Percentiles rank a stretch among this genome's conserved stretches.
These are phyloP conservation scores for Catalaphyllia jardinei DNA, from an alignment of 64 coral and sea anemone genomes.

Conservation along the genomic window DNA sequence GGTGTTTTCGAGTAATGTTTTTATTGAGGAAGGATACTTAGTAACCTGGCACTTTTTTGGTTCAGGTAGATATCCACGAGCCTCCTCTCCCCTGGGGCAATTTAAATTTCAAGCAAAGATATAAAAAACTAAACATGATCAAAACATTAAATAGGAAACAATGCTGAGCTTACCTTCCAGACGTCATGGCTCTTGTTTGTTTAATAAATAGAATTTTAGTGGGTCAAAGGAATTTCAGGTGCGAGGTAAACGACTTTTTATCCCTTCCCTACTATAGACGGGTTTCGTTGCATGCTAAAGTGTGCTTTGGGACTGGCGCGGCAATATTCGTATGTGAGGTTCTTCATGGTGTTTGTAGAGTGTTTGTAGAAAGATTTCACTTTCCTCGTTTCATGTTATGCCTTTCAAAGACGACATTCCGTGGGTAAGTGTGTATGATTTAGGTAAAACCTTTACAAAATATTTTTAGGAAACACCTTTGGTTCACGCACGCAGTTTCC, in stretches of 20 bases:
- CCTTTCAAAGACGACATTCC: not conserved
- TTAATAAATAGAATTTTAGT: not conserved
- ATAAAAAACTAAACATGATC: not conserved
- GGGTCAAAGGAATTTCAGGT: not conserved
- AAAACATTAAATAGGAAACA: not conserved
- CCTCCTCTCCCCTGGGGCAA: not conserved
- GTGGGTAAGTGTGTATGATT: not conserved
- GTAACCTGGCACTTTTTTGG: constrained; percentile 6
- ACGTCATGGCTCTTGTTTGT: no score
- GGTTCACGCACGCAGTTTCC: not conserved
- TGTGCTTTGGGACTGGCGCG: constrained; percentile 1
- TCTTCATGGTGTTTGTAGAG: no score
- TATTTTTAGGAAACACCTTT: not conserved
- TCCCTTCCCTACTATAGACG: not conserved
- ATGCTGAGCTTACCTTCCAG: not conserved
- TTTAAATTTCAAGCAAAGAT: not conserved
- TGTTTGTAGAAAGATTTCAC: not conserved
- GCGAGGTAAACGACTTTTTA: not conserved
- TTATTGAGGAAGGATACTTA: not conserved
- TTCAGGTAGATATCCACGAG: not conserved
- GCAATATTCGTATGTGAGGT: not conserved
- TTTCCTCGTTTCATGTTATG: not conserved
- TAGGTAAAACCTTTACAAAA: not conserved
- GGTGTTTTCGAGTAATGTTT: not conserved
- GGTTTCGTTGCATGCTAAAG: not conserved